Base-by-base conservation (phyloP, 2,888 invertebrate species). In the Drosophila limbata region DNA sequence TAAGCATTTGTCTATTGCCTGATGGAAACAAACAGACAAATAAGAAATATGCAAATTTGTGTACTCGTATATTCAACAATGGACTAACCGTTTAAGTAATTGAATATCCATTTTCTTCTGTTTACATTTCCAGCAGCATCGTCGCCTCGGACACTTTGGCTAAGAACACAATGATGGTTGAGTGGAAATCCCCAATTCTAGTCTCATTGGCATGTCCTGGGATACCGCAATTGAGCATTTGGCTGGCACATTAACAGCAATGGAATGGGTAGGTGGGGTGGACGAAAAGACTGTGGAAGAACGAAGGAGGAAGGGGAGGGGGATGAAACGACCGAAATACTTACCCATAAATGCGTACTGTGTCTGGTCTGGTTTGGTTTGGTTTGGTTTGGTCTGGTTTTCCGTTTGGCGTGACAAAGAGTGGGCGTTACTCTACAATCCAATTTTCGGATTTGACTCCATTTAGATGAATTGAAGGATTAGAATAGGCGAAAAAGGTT, bases 51-150 rank as follows among this genome's bases (percentile, higher is more conserved):
- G 92, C 91, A 92, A 92, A 92, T 92, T 91, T 82, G 33, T 50
- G 80, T 89, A 25, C 25, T 25, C 25, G 25, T 5, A 83, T 88
- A 84, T 83, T 79, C 84, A 87, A 92, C 92, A 91, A 91, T 91
- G 90, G 90, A 80, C 86, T 84, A 89, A 91, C 91, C 91, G 90
- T 92, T 92, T 92, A 92, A 92, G 92, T 92, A 92, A 92, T 92
- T 92, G 92, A 91, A 92, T 92, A 89, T 92, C 90, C 88, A 91
- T 92, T 92, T 92, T 90, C 88, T 84, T 86, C 91, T 91, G 86
- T 90, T 91, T 91, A 90, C 84, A 85, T 75, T 85, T 73, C 68
- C 72, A 75, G 70, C 80, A 77, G 52, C 70, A 77, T 33, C 50
- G 35, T 50, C 69, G 68, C 50, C 19, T 50, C 69, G 68, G 69